A percentile compares a stretch with the other conserved stretches of the same genome.
Conservation (phyloP, 2,888 invertebrate species). For the Agrotis segetum region DNA sequence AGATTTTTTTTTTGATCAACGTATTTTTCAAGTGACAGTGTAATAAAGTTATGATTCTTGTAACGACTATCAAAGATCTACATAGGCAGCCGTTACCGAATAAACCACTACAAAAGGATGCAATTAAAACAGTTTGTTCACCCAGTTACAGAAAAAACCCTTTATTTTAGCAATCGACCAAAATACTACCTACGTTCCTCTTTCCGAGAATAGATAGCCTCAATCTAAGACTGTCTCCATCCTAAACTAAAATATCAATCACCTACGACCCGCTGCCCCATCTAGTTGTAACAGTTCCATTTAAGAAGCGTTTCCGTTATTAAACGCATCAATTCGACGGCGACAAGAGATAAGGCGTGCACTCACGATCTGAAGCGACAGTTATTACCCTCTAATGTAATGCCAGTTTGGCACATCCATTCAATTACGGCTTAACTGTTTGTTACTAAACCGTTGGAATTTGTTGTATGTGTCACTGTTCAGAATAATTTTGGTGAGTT, state of each 20-base stretch:
- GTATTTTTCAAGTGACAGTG: no score
- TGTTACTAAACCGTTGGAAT: slow-evolving; percentile 58
- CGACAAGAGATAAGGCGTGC: slow-evolving; percentile 83
- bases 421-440: slow-evolving; percentile 72
- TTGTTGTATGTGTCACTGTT: slow-evolving; percentile 18
- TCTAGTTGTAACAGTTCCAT: slow-evolving; percentile 70
- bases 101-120: no score
- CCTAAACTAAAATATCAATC: slow-evolving; percentile 54
- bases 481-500: neutral
- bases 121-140: neutral
- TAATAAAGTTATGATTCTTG: no score
- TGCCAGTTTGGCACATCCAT: slow-evolving; percentile 77
- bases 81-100: neutral
- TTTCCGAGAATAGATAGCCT: slow-evolving; percentile 27
- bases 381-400: slow-evolving; percentile 83
- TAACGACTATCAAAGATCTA: no score
- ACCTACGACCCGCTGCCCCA: slow-evolving; percentile 54
- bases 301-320: slow-evolving; percentile 82
- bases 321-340: slow-evolving; percentile 86
- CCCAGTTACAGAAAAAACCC: neutral
- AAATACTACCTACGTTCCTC: slow-evolving; percentile 14
- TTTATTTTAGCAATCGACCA: neutral
- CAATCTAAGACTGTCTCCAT: slow-evolving; percentile 40
- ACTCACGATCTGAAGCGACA: slow-evolving; percentile 81
- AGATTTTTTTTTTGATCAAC: no score